phyloP scores from a whole-genome alignment of 1,140 invertebrate genomes.

The Drosophila punjabiensis region DNA sequence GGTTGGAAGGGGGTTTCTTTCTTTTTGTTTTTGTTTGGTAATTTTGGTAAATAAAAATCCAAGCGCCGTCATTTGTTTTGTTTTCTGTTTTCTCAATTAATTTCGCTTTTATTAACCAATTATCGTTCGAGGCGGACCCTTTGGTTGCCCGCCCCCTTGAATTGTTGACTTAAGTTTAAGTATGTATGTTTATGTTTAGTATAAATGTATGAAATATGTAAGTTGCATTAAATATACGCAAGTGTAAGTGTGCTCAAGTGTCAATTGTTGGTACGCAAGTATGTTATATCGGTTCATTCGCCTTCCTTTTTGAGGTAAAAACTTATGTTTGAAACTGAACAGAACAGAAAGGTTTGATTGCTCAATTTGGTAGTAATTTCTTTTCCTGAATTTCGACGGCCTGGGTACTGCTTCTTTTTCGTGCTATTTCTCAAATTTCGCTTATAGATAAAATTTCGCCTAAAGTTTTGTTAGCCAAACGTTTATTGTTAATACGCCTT shows the following conservation, averaged over 20 bases:
- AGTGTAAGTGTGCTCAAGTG: constrained; percentile 53
- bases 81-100: constrained; percentile 67
- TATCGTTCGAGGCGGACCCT: constrained; percentile 55
- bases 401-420: constrained; percentile 28
- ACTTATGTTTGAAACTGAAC: constrained; percentile 56
- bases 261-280: constrained; percentile 67
- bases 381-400: constrained; percentile 68
- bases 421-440: constrained; percentile 54
- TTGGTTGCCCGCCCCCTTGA: constrained; percentile 53
- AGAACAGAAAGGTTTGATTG: constrained; percentile 38
- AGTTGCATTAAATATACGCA: constrained; percentile 66
- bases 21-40: neutral
- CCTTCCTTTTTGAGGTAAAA: constrained; percentile 46
- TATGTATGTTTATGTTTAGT: constrained; percentile 67
- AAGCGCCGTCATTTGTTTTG: constrained; percentile 56
- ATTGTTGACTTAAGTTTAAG: constrained; percentile 73
- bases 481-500: constrained; percentile 85
- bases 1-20: neutral
- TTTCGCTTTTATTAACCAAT: constrained; percentile 82
- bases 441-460: constrained; percentile 78
- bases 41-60: constrained; percentile 76
- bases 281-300: constrained; percentile 43
- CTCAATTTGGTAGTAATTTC: constrained; percentile 42
- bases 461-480: constrained; percentile 80
- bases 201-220: constrained; percentile 84